Evolutionary conservation across 2,113 vertebrate species (phyloP).

Genomic region (Mustelus asterias): DNA sequence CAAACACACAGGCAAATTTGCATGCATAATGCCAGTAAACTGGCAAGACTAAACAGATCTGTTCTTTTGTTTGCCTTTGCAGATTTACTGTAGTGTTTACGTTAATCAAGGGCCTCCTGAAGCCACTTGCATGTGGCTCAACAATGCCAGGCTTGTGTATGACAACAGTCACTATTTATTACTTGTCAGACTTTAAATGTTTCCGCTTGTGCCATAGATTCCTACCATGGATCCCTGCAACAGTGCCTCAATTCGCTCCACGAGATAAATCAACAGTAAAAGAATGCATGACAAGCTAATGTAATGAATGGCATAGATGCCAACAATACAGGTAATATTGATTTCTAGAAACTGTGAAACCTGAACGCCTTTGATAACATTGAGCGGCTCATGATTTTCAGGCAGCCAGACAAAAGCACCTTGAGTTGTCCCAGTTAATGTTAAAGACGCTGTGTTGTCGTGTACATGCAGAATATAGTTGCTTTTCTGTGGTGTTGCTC

Average conservation of each 20-base stretch:
- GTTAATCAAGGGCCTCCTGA: constrained; percentile 61
- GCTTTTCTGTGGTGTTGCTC: neutral
- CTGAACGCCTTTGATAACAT: constrained; percentile 1
- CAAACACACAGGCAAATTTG: constrained; percentile 58
- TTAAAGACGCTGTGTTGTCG: neutral
- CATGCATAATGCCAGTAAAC: constrained; percentile 61
- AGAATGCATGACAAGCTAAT: neutral
- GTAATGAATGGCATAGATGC: neutral
- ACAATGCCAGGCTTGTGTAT: constrained; percentile 55
- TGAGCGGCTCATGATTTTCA: neutral
- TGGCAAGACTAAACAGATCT: constrained; percentile 61
- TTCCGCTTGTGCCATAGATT: constrained; percentile 40
- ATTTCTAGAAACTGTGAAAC: constrained; percentile 15
- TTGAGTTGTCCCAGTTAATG: neutral
- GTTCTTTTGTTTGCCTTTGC: constrained; percentile 46
- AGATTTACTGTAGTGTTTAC: constrained; percentile 60
- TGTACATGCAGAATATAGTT: neutral
- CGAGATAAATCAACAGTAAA: constrained; percentile 30
- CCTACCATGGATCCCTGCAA: constrained; percentile 5
- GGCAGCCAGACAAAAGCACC: neutral
- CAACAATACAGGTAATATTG: constrained; percentile 29
- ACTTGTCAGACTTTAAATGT: constrained; percentile 51
- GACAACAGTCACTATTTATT: constrained; percentile 59
- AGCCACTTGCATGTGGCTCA: constrained; percentile 55
- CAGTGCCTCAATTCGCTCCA: neutral